Evolutionary conservation across 2,888 invertebrate species (phyloP).

Genomic region (Lepeophtheirus nordmannii): DNA sequence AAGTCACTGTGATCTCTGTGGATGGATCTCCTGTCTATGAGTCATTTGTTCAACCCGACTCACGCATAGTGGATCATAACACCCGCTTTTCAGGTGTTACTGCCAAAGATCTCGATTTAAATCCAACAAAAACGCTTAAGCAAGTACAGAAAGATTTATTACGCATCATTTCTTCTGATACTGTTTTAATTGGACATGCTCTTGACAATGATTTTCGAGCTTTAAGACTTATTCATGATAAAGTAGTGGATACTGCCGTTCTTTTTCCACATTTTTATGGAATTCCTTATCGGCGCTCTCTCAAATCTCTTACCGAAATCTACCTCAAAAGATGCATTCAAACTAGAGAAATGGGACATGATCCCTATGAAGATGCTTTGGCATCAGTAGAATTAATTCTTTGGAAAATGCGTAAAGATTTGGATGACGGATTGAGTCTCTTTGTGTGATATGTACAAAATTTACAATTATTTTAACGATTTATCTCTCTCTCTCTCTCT

Average conservation of each 20-base stretch:
- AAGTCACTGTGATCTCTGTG: slow-evolving; percentile 28
- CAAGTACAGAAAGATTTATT: slow-evolving; percentile 29
- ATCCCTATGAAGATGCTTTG: slow-evolving; percentile 37
- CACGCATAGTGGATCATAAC: slow-evolving; percentile 29
- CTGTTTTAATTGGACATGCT: slow-evolving; percentile 38
- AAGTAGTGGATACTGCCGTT: slow-evolving; percentile 36
- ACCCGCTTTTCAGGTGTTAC: slow-evolving; percentile 36
- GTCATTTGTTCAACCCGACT: slow-evolving; percentile 28
- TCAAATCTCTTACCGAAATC: slow-evolving; percentile 34
- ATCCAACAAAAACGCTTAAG: slow-evolving; percentile 30
- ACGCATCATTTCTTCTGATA: slow-evolving; percentile 32
- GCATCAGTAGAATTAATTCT: slow-evolving; percentile 36
- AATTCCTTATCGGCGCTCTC: slow-evolving; percentile 35
- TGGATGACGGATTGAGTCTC: background rate
- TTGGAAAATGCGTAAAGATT: slow-evolving; percentile 31
- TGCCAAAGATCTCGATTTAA: slow-evolving; percentile 32
- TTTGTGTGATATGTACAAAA: background rate
- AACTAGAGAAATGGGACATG: slow-evolving; percentile 35
- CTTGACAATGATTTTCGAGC: slow-evolving; percentile 37
- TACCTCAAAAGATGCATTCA: slow-evolving; percentile 36
- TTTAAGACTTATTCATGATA: slow-evolving; percentile 33
- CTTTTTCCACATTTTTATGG: slow-evolving; percentile 37
- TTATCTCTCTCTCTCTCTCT: no score
- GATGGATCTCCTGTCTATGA: slow-evolving; percentile 29
- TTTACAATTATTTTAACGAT: background rate